Evolutionary conservation across 2,888 invertebrate species (phyloP), one percentile per base, ranked within the genome.

Genomic region (Rhimphoctona megacephalus): DNA sequence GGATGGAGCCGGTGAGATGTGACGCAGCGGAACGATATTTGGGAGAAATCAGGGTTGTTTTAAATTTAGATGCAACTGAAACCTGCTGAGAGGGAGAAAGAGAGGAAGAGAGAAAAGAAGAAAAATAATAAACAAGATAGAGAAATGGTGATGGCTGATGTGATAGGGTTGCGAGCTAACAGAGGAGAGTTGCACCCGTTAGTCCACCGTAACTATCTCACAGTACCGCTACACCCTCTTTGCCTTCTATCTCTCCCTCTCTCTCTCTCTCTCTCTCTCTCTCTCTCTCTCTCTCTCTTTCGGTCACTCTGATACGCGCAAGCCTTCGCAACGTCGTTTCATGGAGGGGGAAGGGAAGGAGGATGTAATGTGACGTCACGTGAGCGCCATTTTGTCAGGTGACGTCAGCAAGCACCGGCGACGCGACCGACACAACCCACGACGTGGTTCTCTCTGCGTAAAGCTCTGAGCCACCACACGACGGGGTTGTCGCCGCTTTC

Each of bases 381-480:
- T 91, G 91, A 90, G 88, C 94, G 95, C 95, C 95, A 95, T 95
- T 94, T 95, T 95, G 93, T 90, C 92, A 93, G 89, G 93, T 95
- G 95, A 95, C 95, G 95, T 95, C 94, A 94, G 88, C 89, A 89
- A 90, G 90, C 89, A 90, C 85, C 90, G 89, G 88, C 90, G 85
- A 86, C 84, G 83, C 85, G 89, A 85, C 81, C 92, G 92, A 92
- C 93, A 88, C 90, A 89, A 91, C 89, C 70, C 64, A 86, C 87
- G 87, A 88, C 83, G 86, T 85, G 83, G 72, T 61, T 76, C 88
- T 80, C 83, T 78, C 81, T 87, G 83, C 88, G 84, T 88, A 85
- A 85, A 83, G 80, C 84, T 83, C 79, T 78, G 69, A 84, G 61
- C 81, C 76, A 49, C 66, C 67, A 43, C 70, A 73, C 52, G 85